Base-by-base conservation (phyloP, 1,140 invertebrate species). In the Zaprionus capensis region DNA sequence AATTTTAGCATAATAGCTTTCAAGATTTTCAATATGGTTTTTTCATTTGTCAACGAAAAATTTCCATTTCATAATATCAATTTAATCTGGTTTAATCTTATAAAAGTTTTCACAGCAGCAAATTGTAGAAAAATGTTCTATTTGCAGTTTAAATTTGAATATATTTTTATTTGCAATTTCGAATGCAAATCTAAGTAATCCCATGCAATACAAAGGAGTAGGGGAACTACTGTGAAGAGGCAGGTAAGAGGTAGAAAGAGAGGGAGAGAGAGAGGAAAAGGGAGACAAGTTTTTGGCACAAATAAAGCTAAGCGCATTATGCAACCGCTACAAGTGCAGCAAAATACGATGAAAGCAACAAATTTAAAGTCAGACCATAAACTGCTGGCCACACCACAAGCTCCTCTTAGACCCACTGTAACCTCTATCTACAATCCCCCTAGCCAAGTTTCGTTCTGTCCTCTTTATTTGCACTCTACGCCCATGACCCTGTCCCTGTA, bases 301-400 rank as follows among this genome's bases (percentile, higher is more conserved):
- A 74, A 71, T 53, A 71, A 55, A 61, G 36, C 59, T 72, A 76
- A 76, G 69, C 69, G 73, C 69, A 76, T 76, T 76, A 76, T 44
- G 34, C 34, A 41, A 59, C 58, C 55, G 44, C 67, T 64, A 53
- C 67, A 58, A 63, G 38, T 56, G 51, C 38, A 62, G 20, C 51
- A 65, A 53, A 53, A 46, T 51, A 51, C 14, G 46, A 3, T 17
- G 55, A 69, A 71, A 41, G 69, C 70, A 72, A 72, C 72, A 71
- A 71, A 75, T 64, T 71, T 70, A 75, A 71, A 75, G 72, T 75
- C 72, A 75, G 59, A 75, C 72, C 53, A 58, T 64, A 71, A 64
- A 71, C 53, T 64, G 67, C 12, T 59, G 64, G 53, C 58, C 71
- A 36, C 46, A 67, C 44, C 44, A 51, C 15, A 53, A 41, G 49